Evolutionary conservation across 2,888 invertebrate species (phyloP), one percentile per base, ranked within the genome.

Genomic region (Tiliacea citrago): DNA sequence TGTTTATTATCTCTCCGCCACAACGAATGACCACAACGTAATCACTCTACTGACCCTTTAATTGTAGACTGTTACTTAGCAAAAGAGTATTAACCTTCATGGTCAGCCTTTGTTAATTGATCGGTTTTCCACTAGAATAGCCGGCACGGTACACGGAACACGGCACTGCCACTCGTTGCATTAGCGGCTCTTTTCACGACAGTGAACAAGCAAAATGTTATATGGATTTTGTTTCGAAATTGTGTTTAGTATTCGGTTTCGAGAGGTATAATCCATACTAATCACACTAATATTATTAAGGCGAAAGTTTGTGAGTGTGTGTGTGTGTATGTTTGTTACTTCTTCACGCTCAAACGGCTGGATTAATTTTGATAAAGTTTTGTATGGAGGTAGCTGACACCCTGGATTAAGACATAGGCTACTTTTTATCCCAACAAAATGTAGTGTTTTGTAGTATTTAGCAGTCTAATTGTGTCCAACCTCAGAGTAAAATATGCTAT

Each of bases 101-200:
- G 76, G 73, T 79, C 79, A 79, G 79, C 77, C 83, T 82, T 81
- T 76, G 77, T 86, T 91, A 91, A 92, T 91, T 90, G 91, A 93
- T 92, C 89, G 88, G 88, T 87, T 91, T 92, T 89, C 91, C 92
- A 90, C 87, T 88, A 87, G 86, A 86, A 68, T 87, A 87, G 73
- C 53, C 83, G 66, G 78, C 86, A 83, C 88, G 89, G 80, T 88
- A 89, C 88, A 85, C 61, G 73, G 81, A 67, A 82, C 87, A 80
- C 82, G 67, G 77, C 55, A 45, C 35, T 55, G 65, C 73, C n/a
- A 47, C 24, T 73, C 75, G 71, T 66, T 81, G 62, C 73, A 81
- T 79, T 78, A 81, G 71, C 75, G 57, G 72, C 57, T 69, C 67
- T 82, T 81, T 82, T 82, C 78, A 79, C 70, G 76, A 79, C 79